Evolutionary conservation across 2,797 vertebrate genomes (phyloP).

Genomic region (Manis pentadactyla): DNA sequence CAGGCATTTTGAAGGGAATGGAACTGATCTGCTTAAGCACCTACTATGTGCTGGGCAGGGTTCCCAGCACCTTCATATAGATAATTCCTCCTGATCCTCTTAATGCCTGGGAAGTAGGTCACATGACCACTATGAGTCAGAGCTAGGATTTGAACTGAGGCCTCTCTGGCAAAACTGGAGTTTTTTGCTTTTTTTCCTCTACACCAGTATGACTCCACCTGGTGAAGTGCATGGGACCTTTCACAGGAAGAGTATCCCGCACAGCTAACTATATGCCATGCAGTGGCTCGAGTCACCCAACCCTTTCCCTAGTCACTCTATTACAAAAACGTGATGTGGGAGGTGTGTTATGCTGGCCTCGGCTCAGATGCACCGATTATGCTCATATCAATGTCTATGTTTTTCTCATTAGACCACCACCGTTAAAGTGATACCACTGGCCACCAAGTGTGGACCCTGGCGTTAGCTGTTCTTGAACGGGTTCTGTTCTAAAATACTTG

Average conservation of each 20-base stretch:
- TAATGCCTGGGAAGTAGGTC: background rate
- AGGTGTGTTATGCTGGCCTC: accelerated
- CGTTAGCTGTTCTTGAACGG: background rate
- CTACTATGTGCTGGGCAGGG: background rate
- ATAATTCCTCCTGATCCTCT: background rate
- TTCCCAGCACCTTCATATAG: accelerated
- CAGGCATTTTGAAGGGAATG: background rate
- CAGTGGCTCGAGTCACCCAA: too few relatives aligned
- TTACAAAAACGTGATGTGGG: too few relatives aligned
- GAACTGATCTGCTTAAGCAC: too few relatives aligned
- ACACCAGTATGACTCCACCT: background rate
- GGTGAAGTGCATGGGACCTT: background rate
- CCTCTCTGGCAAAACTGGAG: background rate
- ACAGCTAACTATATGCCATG: accelerated
- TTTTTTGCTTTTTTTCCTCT: background rate
- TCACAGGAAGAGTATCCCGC: background rate
- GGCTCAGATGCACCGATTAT: too few relatives aligned
- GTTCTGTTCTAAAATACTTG: background rate
- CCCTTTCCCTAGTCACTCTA: accelerated
- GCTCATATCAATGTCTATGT: too few relatives aligned
- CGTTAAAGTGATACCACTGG: too few relatives aligned
- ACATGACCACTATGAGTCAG: background rate
- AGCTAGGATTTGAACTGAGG: background rate
- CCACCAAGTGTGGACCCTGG: background rate
- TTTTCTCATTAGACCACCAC: background rate